These are phyloP conservation scores for Crossaster papposus DNA, from an alignment of 53 echinoderm and acorn worm species.

Conservation along the genomic window DNA sequence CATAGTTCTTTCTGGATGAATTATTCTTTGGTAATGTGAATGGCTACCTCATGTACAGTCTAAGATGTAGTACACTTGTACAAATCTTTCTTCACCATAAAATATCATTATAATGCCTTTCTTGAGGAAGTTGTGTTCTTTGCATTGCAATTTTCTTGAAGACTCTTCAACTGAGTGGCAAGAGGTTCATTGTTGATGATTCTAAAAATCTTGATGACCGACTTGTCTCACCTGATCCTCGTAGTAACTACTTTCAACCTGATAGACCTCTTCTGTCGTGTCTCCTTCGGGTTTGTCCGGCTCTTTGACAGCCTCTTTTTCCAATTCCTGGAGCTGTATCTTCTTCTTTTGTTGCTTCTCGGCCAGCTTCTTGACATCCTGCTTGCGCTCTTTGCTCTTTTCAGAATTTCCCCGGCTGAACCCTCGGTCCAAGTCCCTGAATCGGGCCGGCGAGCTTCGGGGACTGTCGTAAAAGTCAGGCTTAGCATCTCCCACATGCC, in stretches of 20 bases:
- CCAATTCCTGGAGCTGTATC: constrained; percentile 24
- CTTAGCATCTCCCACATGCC: neutral
- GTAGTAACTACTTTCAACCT: constrained; percentile 42
- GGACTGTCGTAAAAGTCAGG: constrained; percentile 35
- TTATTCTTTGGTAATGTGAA: too few relatives aligned
- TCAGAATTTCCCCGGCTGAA: constrained; percentile 20
- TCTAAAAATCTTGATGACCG: neutral
- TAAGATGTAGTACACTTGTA: too few relatives aligned
- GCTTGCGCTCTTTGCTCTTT: constrained; percentile 36
- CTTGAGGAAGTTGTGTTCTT: neutral
- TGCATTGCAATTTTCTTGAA: neutral
- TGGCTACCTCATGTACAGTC: too few relatives aligned
- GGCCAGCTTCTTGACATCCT: constrained; percentile 14
- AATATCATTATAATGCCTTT: neutral
- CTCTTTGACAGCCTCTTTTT: neutral
- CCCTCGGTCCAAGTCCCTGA: constrained; percentile 23
- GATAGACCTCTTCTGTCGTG: neutral
- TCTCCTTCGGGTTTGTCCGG: neutral
- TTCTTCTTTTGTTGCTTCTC: constrained; percentile 30
- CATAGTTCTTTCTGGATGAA: too few relatives aligned
- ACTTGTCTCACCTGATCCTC: constrained; percentile 46
- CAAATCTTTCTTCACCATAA: too few relatives aligned
- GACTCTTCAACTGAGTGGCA: neutral
- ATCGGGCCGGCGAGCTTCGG: constrained; percentile 20
- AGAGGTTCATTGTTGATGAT: neutral